Percentiles rank a stretch among this genome's conserved stretches.
Conservation (phyloP, 2,113 vertebrate species). For the Cyanistes caeruleus region DNA sequence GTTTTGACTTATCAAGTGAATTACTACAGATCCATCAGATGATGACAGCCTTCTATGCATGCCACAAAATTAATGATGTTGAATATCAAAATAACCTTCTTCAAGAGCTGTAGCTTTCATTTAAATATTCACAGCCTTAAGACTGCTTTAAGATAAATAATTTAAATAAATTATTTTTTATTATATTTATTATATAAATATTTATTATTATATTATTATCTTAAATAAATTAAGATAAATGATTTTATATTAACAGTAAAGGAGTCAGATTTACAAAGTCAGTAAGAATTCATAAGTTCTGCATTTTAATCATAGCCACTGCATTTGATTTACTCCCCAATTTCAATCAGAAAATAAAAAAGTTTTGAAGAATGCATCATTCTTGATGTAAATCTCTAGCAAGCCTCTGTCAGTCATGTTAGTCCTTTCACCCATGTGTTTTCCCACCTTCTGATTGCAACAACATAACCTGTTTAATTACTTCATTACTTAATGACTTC, state of each 20-base stretch:
- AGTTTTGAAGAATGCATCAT: constrained; percentile 75
- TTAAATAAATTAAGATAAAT: constrained; percentile 51
- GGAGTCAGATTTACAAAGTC: constrained; percentile 71
- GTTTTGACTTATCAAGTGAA: background rate
- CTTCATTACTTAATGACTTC: constrained; percentile 49
- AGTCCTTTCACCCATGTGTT: constrained; percentile 6
- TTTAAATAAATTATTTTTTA: constrained; percentile 46
- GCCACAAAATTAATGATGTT: background rate
- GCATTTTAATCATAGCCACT: constrained; percentile 69
- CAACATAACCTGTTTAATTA: constrained; percentile 63
- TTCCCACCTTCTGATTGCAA: constrained; percentile 48
- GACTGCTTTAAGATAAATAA: constrained; percentile 30
- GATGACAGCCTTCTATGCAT: background rate
- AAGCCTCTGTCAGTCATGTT: constrained; percentile 71
- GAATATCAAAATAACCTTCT: background rate
- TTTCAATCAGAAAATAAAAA: constrained; percentile 67
- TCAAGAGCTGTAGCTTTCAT: constrained; percentile 32
- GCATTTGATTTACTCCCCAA: constrained; percentile 72
- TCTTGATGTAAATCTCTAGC: constrained; percentile 73
- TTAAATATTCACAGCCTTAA: constrained; percentile 18
- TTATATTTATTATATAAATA: no score
- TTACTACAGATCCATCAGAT: background rate
- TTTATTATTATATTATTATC: no score
- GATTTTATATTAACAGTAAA: constrained; percentile 43
- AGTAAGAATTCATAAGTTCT: constrained; percentile 71